Evolutionary conservation across 2,113 vertebrate species (phyloP).

Genomic region (Dunckerocampus dactyliophorus): DNA sequence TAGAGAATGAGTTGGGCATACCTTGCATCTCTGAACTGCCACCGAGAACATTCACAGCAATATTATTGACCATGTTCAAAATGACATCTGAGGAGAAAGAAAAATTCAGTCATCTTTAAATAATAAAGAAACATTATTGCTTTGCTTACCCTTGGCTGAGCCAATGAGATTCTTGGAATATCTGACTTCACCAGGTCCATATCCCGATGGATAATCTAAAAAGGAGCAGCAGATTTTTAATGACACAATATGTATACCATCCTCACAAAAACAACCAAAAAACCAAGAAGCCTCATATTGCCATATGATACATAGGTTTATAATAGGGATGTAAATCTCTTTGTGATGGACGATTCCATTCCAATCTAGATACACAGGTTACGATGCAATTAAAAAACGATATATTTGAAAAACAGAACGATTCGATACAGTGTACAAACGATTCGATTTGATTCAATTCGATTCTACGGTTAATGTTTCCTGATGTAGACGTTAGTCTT

Average conservation of each 20-base stretch:
- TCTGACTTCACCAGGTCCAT: conserved; percentile 79
- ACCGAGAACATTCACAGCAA: conserved; percentile 94
- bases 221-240: background rate
- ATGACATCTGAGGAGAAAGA: conserved; percentile 82
- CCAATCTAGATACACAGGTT: background rate
- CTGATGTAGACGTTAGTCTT: no score
- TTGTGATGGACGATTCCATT: background rate
- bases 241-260: no score
- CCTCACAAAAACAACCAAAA: no score
- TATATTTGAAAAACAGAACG: no score
- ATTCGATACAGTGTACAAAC: no score
- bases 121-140: background rate
- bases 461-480: no score
- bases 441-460: no score
- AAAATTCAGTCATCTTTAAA: conserved; percentile 1
- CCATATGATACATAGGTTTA: no score
- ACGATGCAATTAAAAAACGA: no score
- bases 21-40: conserved; percentile 76
- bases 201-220: conserved; percentile 85
- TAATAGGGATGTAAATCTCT: background rate
- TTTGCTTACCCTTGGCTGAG: conserved; percentile 87
- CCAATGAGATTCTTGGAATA: conserved; percentile 89
- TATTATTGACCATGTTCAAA: conserved; percentile 94
- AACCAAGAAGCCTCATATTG: no score
- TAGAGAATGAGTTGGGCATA: conserved; percentile 9